phyloP scores from a whole-genome alignment of 1,140 invertebrate species.

The Acromyrmex echinatior region DNA sequence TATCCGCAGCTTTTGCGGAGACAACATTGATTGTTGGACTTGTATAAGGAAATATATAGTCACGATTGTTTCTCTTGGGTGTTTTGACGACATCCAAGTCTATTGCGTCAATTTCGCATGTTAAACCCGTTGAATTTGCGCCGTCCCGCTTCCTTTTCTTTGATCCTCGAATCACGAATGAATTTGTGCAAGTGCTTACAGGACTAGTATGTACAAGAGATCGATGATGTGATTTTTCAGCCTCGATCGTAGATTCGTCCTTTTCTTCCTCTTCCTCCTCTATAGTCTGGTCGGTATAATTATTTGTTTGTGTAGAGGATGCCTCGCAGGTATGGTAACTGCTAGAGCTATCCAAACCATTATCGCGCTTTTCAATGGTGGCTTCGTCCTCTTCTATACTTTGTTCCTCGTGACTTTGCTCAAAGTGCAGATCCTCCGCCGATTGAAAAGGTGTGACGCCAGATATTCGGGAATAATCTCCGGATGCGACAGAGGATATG shows the following conservation, averaged over 20 bases:
- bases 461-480: slow-evolving; percentile 83
- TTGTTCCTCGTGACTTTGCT: background rate
- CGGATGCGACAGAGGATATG: slow-evolving; percentile 74
- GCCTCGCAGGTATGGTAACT: slow-evolving; percentile 82
- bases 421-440: slow-evolving; percentile 78
- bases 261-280: slow-evolving; percentile 69
- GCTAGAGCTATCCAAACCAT: slow-evolving; percentile 61
- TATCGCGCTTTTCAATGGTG: background rate
- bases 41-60: slow-evolving; percentile 67
- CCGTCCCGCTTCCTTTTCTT: slow-evolving; percentile 81
- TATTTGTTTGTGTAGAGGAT: slow-evolving; percentile 66
- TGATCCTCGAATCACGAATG: slow-evolving; percentile 75
- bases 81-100: slow-evolving; percentile 87
- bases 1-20: slow-evolving; percentile 37
- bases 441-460: slow-evolving; percentile 86
- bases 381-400: background rate
- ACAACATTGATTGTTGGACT: slow-evolving; percentile 62
- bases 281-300: background rate
- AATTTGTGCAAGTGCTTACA: slow-evolving; percentile 77
- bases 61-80: slow-evolving; percentile 87
- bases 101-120: slow-evolving; percentile 90
- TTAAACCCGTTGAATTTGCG: slow-evolving; percentile 87
- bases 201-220: slow-evolving; percentile 81
- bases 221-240: slow-evolving; percentile 74
- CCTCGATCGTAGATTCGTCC: slow-evolving; percentile 83